Base-by-base conservation (phyloP, 2,888 invertebrate genomes). In the Coecobrya sp. region DNA sequence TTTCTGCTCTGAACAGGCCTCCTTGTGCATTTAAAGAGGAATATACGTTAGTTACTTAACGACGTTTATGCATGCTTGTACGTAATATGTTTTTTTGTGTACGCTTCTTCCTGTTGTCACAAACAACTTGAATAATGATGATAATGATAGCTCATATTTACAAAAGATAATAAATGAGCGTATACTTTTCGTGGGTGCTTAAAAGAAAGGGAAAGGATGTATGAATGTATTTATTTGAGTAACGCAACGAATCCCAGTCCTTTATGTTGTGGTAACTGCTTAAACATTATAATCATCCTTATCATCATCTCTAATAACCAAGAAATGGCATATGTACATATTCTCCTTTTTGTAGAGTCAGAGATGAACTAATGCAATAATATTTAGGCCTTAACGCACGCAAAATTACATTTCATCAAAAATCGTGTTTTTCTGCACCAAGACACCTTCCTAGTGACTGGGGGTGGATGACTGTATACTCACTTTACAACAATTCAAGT, bases 151-250 rank as follows among this genome's bases (percentile, higher is more conserved):
- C 30, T 79, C 81, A 30, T 55, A 79, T 55, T 81, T 55, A 55
- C 55, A 55, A 81, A 81, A 36, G 19, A 81, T 55, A 30, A 81
- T n/a, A 55, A 81, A 55, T 52, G 10, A 79, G 55, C 55, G 30
- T 81, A n/a, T n/a, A 55, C 49, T 81, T 81, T 81, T 81, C 81
- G 81, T 81, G 81, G 55, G 55, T 81, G 55, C 81, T 81, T 30
- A 79, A 81, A 81, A 30, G 81, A 81, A 81, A 81, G 81, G 81
- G 81, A 81, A 81, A 81, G 81, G 81, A 81, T 49, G 27, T 22
- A 49, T 52, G 81, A 55, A 81, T 49, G 27, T 22, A 49, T 52
- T 52, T 76, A 49, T 49, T 79, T 27, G 27, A 49, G 16, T 49
- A 22, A 70, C 10, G 25, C 11, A 16, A 55, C 55, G 10, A 11